Evolutionary conservation across 2,797 vertebrate species (phyloP).

Genomic region (Acrossocheilus fasciatus): DNA sequence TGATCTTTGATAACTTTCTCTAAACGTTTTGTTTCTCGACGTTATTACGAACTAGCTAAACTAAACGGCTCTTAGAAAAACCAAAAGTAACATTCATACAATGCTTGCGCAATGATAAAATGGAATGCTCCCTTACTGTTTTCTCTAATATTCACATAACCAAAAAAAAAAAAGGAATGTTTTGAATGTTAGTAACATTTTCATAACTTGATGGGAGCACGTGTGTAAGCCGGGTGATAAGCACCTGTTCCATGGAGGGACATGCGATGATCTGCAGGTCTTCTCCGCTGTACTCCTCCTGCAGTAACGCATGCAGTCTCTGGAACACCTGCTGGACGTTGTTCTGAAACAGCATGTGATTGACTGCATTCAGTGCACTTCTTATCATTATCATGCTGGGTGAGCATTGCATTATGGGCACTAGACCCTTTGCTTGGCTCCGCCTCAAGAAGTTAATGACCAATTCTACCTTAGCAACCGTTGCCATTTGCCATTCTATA

Average conservation of each 20-base stretch:
- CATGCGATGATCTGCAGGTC: conserved; percentile 96
- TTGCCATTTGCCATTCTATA: not conserved
- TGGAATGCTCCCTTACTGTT: not conserved
- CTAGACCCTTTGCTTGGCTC: not conserved
- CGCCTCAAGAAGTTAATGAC: not conserved
- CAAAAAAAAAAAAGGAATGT: not conserved
- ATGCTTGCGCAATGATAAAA: not conserved
- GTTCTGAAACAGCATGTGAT: conserved; percentile 76
- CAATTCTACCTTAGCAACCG: not conserved
- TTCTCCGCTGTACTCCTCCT: conserved; percentile 93
- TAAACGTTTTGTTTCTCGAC: too few species aligned
- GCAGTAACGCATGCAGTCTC: conserved; percentile 89
- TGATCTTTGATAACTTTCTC: too few species aligned
- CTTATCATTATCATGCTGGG: not conserved
- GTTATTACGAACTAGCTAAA: not conserved
- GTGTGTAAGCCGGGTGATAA: too few species aligned
- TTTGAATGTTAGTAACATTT: not conserved
- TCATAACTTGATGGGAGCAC: too few species aligned
- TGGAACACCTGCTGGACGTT: conserved; percentile 98
- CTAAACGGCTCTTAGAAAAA: not conserved
- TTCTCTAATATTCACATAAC: not conserved
- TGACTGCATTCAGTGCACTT: not conserved
- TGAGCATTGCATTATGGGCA: not conserved
- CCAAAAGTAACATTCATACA: not conserved
- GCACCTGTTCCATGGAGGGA: conserved; percentile 89